Evolutionary conservation across 1,140 invertebrate genomes (phyloP).

Genomic region (Coenobita brevimanus): DNA sequence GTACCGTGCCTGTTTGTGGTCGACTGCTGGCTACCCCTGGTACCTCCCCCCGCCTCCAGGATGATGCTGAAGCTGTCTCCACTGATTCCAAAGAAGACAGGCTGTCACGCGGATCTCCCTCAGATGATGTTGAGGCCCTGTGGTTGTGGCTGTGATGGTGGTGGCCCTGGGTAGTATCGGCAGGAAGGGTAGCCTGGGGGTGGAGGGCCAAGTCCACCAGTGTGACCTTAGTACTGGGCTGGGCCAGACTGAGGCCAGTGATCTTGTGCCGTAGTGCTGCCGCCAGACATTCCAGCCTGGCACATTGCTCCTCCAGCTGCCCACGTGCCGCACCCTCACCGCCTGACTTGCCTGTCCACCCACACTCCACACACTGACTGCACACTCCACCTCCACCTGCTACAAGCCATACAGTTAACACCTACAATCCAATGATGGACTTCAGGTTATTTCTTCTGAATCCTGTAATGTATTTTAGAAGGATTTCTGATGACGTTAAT

Average conservation of each 20-base stretch:
- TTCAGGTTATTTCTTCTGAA: too few species aligned
- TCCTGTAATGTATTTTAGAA: too few species aligned
- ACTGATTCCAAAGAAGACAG: constrained; percentile 48
- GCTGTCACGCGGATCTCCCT: constrained; percentile 49
- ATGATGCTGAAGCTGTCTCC: constrained; percentile 58
- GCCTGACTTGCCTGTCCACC: constrained; percentile 30
- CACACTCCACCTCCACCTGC: too few species aligned
- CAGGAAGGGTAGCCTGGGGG: too few species aligned
- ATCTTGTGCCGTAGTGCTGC: constrained; percentile 52
- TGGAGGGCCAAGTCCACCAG: constrained; percentile 37
- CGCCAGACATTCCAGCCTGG: constrained; percentile 34
- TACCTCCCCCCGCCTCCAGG: constrained; percentile 48
- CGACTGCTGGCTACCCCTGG: too few species aligned
- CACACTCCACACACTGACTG: constrained; percentile 41
- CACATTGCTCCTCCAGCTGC: constrained; percentile 54
- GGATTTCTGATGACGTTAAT: too few species aligned
- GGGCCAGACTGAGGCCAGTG: constrained; percentile 28
- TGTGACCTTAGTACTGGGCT: constrained; percentile 43
- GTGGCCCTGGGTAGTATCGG: too few species aligned
- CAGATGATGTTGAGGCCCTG: constrained; percentile 44
- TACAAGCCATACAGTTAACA: neutral
- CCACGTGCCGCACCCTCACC: constrained; percentile 34
- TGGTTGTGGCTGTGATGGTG: neutral
- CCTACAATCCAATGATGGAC: neutral
- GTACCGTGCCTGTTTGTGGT: constrained; percentile 24